Evolutionary conservation across 2,888 invertebrate genomes (phyloP), one percentile per base, ranked within the genome.

Genomic region (Deilephila elpenor): DNA sequence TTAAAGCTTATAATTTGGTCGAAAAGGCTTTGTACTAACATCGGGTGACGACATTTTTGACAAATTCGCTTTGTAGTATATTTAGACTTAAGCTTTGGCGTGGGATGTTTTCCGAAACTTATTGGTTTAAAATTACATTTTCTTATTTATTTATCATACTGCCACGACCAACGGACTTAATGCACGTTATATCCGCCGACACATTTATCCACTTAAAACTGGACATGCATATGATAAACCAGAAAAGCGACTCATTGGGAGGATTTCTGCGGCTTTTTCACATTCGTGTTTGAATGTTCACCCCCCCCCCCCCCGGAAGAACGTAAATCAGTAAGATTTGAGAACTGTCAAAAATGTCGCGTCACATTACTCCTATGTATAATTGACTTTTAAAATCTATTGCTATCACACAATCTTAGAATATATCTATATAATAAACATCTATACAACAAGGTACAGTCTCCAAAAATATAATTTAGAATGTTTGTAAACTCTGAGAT

Each of bases 1-100:
- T 91, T 93, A 93, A 93, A 93, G 93, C 93, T 93, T 84, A 67
- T 77, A 85, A 87, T 91, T 92, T 92, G 92, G 92, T 91, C 90
- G 89, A 85, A 82, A 85, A 37, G 37, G 34, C 19, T 71, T 25
- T 60, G 59, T 59, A 56, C 59, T 20, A 37, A 17, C 37, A 59
- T 51, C 51, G 17, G 17, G 56, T 67, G 67, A 44, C 44, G 44
- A 20, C 25, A 67, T 67, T 64, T n/a, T n/a, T 44, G 64, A 25
- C 29, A 64, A 51, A 17, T 51, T 20, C 44, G 11, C 25, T 67
- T 67, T 19, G 17, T 0, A 25, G 25, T 67, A 67, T 67, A 25
- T 44, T 64, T 64, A 64, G 44, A 20, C 44, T 67, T 29, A 25
- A 25, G 20, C 14, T 51, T 17, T 51, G 4, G 17, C 19, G 56